Conservation (phyloP, 2,113 vertebrate species). For the Dolichallabes microphthalmus region DNA sequence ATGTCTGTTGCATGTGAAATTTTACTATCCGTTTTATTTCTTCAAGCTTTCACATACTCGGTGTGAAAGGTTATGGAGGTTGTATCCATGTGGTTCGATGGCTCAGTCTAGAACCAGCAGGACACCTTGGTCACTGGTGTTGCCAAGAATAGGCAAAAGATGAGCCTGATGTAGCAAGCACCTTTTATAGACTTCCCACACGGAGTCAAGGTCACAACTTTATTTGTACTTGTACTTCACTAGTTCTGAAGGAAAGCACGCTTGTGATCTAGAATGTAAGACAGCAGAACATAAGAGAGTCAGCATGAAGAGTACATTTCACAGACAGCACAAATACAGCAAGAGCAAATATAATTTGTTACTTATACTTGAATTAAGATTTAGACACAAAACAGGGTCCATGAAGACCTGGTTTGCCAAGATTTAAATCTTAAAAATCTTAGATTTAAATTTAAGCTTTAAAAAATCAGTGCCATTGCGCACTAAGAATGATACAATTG, state of each 20-base stretch:
- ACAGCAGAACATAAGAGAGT: not conserved
- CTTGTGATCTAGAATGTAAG: too few species aligned
- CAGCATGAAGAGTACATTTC: not conserved
- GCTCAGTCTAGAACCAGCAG: not conserved
- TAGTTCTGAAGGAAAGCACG: not conserved
- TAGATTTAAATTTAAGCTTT: too few species aligned
- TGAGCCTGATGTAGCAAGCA: slow-evolving; percentile 5
- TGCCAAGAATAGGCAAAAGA: slow-evolving; percentile 13
- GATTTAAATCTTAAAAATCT: too few species aligned
- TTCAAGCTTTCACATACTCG: not conserved
- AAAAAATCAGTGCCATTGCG: too few species aligned
- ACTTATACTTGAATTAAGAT: too few species aligned
- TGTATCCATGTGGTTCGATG: not conserved
- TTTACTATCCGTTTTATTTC: not conserved
- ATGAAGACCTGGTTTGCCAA: too few species aligned
- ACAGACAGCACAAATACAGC: not conserved
- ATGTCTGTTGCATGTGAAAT: not conserved
- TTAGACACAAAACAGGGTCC: too few species aligned
- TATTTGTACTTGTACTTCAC: not conserved
- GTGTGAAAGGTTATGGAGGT: too few species aligned
- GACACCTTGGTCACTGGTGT: not conserved
- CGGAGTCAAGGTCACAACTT: slow-evolving; percentile 17
- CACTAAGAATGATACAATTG: not conserved
- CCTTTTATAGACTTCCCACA: slow-evolving; percentile 9
- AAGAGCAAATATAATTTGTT: not conserved